These are phyloP conservation scores for Gastrophysa polygoni DNA, from an alignment of 2,888 invertebrate genomes.

Conservation along the genomic window DNA sequence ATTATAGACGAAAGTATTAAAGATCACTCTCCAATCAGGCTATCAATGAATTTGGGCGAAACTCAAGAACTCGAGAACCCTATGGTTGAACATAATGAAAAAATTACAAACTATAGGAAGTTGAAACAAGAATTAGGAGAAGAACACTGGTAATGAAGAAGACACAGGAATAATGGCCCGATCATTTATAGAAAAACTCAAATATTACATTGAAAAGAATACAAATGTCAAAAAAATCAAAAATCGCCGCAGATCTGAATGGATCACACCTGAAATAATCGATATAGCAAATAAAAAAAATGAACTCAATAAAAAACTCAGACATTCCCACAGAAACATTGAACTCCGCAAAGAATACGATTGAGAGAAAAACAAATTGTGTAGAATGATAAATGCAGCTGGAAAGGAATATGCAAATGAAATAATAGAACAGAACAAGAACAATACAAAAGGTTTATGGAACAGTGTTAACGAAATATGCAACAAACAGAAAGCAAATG, in stretches of 20 bases:
- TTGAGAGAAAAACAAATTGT: background rate
- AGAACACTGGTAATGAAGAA: background rate
- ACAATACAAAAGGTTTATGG: too few species aligned
- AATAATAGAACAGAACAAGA: slow-evolving; percentile 6
- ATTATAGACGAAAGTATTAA: background rate
- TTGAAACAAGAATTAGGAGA: background rate
- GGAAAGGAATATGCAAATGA: background rate
- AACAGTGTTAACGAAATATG: too few species aligned
- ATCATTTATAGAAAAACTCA: background rate
- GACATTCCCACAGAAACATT: background rate
- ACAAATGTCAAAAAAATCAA: background rate
- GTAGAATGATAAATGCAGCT: background rate
- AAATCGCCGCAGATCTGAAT: background rate
- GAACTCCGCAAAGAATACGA: background rate
- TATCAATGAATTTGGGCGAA: background rate
- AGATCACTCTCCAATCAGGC: background rate
- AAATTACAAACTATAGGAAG: too few species aligned
- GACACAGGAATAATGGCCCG: background rate
- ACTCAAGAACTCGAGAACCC: background rate
- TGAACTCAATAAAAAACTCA: background rate
- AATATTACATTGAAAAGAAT: background rate
- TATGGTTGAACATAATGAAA: background rate
- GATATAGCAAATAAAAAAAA: background rate
- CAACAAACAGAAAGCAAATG: background rate
- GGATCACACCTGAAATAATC: slow-evolving; percentile 4